phyloP scores from a whole-genome alignment of 2,888 invertebrate species.

The Acanthosoma haemorrhoidale region DNA sequence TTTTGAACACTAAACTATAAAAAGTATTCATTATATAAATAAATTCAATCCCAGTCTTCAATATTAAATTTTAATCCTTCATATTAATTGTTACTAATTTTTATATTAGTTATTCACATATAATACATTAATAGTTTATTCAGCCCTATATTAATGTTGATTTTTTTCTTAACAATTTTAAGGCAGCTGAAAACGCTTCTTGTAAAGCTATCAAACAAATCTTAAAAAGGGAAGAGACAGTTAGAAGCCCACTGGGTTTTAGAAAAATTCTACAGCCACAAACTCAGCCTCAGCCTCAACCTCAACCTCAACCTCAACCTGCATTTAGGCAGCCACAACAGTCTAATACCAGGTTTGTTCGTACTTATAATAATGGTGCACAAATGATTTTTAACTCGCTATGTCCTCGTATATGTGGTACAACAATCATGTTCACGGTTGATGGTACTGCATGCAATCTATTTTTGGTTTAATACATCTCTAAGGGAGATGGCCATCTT shows the following conservation, averaged over 20 bases:
- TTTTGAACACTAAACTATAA: too few species aligned
- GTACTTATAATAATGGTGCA: too few species aligned
- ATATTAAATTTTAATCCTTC: neutral
- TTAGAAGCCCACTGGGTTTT: neutral
- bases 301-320: neutral
- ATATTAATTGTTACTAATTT: neutral
- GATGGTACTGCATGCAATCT: too few species aligned
- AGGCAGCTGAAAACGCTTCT: constrained; percentile 32
- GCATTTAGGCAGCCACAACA: neutral
- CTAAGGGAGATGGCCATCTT: too few species aligned
- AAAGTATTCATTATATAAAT: too few species aligned
- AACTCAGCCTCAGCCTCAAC: neutral
- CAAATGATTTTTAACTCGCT: too few species aligned
- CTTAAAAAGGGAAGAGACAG: neutral
- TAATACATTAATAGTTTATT: neutral
- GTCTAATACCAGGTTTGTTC: neutral
- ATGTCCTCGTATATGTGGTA: too few species aligned
- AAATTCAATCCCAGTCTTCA: too few species aligned
- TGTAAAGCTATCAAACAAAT: constrained; percentile 17
- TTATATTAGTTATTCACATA: neutral
- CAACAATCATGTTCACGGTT: too few species aligned
- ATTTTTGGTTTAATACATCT: too few species aligned
- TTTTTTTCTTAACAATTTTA: too few species aligned
- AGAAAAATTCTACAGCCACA: neutral
- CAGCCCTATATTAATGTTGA: too few species aligned